Percentiles rank a stretch among this genome's conserved stretches.
phyloP scores from a whole-genome alignment of 2,113 vertebrate genomes.

The Oreocharis arfaki region DNA sequence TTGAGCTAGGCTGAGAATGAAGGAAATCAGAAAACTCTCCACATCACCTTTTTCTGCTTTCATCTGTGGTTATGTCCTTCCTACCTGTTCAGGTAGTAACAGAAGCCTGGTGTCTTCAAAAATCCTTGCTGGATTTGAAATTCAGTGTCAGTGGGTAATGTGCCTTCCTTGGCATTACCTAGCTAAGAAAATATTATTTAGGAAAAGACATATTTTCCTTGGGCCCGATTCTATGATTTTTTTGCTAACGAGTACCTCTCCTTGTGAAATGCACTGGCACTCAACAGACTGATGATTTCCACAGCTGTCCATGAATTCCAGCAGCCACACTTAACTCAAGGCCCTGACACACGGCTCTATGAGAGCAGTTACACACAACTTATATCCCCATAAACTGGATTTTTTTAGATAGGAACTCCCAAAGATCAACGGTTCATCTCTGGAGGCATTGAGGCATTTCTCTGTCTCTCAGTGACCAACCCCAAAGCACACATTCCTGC shows the following conservation, averaged over 20 bases:
- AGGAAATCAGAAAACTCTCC: not conserved
- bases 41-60: not conserved
- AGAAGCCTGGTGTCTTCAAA: not conserved
- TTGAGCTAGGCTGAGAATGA: not conserved
- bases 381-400: fast-evolving
- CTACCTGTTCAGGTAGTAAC: not conserved
- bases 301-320: not conserved
- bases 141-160: not conserved
- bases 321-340: not conserved
- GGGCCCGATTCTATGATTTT: not conserved
- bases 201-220: not conserved
- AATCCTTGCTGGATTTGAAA: not conserved
- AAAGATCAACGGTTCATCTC: not conserved
- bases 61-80: not conserved
- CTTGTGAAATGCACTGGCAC: not conserved
- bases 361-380: not conserved
- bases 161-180: not conserved
- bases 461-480: not conserved
- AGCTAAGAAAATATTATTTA: not conserved
- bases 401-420: not conserved
- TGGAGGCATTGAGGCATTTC: not conserved
- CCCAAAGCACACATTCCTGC: not conserved
- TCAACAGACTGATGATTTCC: not conserved
- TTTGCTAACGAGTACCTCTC: not conserved
- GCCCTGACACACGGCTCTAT: not conserved